Evolutionary conservation across 2,113 vertebrate genomes (phyloP).

Genomic region (Zosterops japonicus): DNA sequence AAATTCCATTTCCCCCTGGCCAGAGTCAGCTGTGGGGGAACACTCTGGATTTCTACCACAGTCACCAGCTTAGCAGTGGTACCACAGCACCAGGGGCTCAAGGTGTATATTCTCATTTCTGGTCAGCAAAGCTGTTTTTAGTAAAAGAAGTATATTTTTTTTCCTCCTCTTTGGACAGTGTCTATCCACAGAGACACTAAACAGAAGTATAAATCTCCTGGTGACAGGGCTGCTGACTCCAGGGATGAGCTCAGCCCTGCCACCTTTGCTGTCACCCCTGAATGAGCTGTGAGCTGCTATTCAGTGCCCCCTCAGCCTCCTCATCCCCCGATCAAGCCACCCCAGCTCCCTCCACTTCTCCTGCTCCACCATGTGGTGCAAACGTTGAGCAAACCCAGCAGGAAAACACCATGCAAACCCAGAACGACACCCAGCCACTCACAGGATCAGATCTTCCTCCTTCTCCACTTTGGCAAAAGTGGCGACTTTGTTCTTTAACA

Average conservation of each 20-base stretch:
- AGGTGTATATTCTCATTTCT: background rate
- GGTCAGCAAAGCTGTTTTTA: background rate
- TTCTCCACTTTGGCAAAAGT: constrained; percentile 98
- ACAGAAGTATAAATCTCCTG: background rate
- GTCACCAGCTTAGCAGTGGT: background rate
- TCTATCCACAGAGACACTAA: background rate
- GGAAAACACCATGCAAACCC: background rate
- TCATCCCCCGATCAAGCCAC: background rate
- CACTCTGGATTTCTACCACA: background rate
- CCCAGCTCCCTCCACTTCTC: background rate
- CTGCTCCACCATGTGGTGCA: background rate
- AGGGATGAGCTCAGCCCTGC: background rate
- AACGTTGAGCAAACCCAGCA: background rate
- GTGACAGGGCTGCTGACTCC: background rate
- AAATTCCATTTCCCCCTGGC: background rate
- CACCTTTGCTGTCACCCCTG: background rate
- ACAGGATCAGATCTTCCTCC: constrained; percentile 97
- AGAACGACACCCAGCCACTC: constrained; percentile 60
- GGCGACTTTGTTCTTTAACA: constrained; percentile 97
- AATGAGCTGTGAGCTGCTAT: background rate
- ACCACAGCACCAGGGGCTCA: background rate
- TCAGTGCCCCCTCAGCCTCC: background rate
- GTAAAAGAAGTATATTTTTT: background rate
- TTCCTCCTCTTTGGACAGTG: background rate
- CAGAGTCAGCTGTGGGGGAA: background rate